Base-by-base conservation (phyloP, 2,113 vertebrate genomes). In the Gallinago jamesoni region DNA sequence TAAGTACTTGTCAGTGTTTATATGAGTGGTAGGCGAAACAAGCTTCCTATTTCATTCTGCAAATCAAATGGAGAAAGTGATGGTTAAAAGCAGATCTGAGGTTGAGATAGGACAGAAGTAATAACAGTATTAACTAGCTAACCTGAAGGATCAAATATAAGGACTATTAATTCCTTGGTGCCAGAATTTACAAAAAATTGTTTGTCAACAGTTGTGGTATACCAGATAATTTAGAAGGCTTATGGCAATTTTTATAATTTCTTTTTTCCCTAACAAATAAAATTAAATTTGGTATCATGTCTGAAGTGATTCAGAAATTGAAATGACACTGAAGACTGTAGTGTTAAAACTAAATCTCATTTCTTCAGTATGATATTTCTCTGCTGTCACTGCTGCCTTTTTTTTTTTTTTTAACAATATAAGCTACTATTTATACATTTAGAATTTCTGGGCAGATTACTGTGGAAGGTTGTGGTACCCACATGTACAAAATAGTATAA, bases 401-500 rank as follows among this genome's bases (percentile, higher is more conserved):
- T 89, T 25, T 63, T 28, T 23, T 74, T 89, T 96, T 82, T 64
- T 87, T 55, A 84, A 97, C 92, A 94, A 67, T 97, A 96, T 95
- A 94, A 96, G 53, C 88, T 97, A 94, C 97, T 98, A 96, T 98
- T 98, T 98, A 98, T 97, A 97, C 96, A 97, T 96, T 97, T 97
- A 97, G 28, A 97, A 96, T 98, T 98, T 98, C 96, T 95, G 98
- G 90, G 96, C 97, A 98, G 96, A 98, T 98, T 98, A 98, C 96
- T 96, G 87, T 97, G 91, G 95, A 98, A 98, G 98, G 96, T 98
- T 98, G 96, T 97, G 96, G 97, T 95, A 95, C 96, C 89, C 84
- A 93, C 78, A 85, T 98, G 95, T 98, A 97, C 97, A 98, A 98
- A 98, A 98, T 97, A 98, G 97, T 98, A 97, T 98, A 98, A 98